A percentile compares a stretch with the other conserved stretches of the same genome.
These are phyloP conservation scores for Aethes cnicana DNA, from an alignment of 2,888 invertebrate genomes.

Conservation along the genomic window DNA sequence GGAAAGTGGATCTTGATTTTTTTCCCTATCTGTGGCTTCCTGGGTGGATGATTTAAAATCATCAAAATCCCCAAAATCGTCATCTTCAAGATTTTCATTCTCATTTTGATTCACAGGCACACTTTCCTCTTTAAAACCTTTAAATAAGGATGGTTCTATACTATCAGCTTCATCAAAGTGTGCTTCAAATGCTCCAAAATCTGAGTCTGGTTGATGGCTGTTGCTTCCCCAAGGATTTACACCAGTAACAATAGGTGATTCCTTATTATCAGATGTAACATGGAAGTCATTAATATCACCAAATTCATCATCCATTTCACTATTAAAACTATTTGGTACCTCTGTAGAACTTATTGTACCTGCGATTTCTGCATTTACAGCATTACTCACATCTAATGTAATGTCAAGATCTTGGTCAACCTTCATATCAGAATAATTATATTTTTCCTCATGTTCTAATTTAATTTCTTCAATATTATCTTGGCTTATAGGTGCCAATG, in stretches of 20 bases:
- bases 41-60: constrained; percentile 67
- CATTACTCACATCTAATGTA: neutral
- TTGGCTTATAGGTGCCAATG: constrained; percentile 2
- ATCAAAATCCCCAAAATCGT: constrained; percentile 83
- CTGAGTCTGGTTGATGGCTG: constrained; percentile 42
- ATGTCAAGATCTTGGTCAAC: neutral
- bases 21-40: constrained; percentile 35
- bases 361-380: neutral
- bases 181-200: constrained; percentile 66
- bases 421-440: neutral
- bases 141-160: constrained; percentile 18
- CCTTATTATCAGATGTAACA: constrained; percentile 44
- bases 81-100: constrained; percentile 47
- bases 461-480: constrained; percentile 21
- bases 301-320: constrained; percentile 64
- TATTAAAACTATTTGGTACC: constrained; percentile 30
- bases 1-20: constrained; percentile 35
- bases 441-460: constrained; percentile 1
- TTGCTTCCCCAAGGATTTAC: constrained; percentile 68
- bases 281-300: constrained; percentile 80
- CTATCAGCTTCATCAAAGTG: constrained; percentile 54
- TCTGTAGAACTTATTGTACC: constrained; percentile 3
- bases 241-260: constrained; percentile 44
- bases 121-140: constrained; percentile 31
- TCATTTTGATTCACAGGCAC: constrained; percentile 32